A percentile compares a stretch with the other conserved stretches of the same genome.
phyloP scores from a whole-genome alignment of 2,888 invertebrate genomes.

The Yponomeuta malinellus region DNA sequence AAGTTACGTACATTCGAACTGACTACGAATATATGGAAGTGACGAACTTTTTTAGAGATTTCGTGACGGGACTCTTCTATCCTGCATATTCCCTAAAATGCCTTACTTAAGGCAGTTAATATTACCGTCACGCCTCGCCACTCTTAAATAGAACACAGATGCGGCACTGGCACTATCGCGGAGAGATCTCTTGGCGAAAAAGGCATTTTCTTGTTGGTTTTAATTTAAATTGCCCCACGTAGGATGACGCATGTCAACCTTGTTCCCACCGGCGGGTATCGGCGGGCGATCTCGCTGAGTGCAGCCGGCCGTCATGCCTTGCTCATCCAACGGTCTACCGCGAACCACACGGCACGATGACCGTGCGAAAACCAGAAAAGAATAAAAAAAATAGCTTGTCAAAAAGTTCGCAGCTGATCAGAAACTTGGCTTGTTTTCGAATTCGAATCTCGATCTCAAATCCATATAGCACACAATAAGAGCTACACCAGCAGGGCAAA shows the following conservation, averaged over 20 bases:
- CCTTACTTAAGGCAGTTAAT: neutral
- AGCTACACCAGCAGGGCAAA: no score
- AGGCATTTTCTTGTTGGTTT: neutral
- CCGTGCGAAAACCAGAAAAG: no score
- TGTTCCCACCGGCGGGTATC: slow-evolving; percentile 1
- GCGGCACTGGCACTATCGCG: neutral
- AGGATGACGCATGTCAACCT: slow-evolving; percentile 11
- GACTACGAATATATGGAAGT: no score
- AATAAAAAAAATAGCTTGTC: no score
- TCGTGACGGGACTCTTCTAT: no score
- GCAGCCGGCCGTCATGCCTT: neutral
- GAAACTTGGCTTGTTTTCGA: no score
- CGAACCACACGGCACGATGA: neutral
- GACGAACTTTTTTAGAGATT: no score
- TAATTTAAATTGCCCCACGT: slow-evolving; percentile 11
- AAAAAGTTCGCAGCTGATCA: neutral
- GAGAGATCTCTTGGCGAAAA: neutral
- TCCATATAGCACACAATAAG: no score
- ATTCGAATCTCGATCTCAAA: no score
- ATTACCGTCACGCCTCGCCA: neutral
- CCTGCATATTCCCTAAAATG: neutral
- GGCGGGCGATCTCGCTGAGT: neutral
- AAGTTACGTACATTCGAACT: no score
- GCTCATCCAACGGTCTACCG: neutral
- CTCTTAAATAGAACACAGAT: neutral